Base-by-base conservation (phyloP, 2,113 vertebrate genomes). In the Chrysemys picta region DNA sequence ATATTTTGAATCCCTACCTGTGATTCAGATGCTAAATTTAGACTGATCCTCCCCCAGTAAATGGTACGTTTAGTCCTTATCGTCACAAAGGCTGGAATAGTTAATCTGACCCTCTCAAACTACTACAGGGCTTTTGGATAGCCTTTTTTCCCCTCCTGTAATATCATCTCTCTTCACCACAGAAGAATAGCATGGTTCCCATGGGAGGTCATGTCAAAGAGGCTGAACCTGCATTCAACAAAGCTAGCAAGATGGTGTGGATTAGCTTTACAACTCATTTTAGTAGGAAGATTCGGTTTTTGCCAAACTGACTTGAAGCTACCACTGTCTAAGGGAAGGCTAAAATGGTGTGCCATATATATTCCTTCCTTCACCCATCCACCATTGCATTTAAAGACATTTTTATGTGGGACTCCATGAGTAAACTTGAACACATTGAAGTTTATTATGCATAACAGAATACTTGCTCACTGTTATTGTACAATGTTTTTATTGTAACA, bases 391-490 rank as follows among this genome's bases (percentile, higher is more conserved):
- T 90, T 87, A 89, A 8, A 82, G 54, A 52, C 13, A n/a, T 27
- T 24, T 24, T 3, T 13, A 52, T 50, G 11, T 0, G 12, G 19
- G 42, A 8, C 76, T 19, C 62, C 29, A 49, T 10, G 59, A 21
- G 17, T 29, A 12, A 85, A n/a, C 13, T 27, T 54, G 25, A 7
- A 82, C 16, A 16, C 56, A 6, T 47, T 94, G 19, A 47, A 82
- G 24, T 0, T 22, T 8, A 1, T 65, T 57, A 57, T 2, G 31
- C 25, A n/a, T 21, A 81, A 3, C 5, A 72, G n/a, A 72, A 4
- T 82, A 81, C 76, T 1, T 9, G 6, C 3, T 11, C 72, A 45
- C 42, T 54, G 35, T 45, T 21, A 2, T 80, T 85, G n/a, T 69
- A 31, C 35, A 80, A 50, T 31, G 13, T n/a, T 52, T 80, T 84